Base-by-base conservation (phyloP, 1,140 invertebrate species). In the Anastatus disparis region DNA sequence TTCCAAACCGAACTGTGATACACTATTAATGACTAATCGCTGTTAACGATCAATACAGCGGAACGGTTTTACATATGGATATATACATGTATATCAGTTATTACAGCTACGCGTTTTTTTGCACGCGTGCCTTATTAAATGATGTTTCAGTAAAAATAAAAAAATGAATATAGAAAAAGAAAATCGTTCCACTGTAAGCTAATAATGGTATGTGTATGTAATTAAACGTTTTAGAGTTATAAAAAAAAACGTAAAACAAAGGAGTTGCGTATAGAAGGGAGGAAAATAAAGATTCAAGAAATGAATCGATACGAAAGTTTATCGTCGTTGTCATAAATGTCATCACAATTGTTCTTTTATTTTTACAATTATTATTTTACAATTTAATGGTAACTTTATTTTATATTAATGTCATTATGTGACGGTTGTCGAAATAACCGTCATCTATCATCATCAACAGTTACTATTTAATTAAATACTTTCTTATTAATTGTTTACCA, bases 1-100 rank as follows among this genome's bases (percentile, higher is more conserved):
- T 75, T 77, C 79, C 79, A 79, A 84, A 83, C 76, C 83, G 77
- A 84, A 83, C 84, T 85, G 84, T 85, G 84, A 85, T 85, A 85
- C 82, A 84, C 77, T 82, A 79, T 81, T 71, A 71, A 71, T 65
- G 52, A 65, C 61, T 64, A 71, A 65, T 26, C 40, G 53, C 40
- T 64, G 63, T 62, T 52, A 56, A 70, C 44, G 24, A 26, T 64
- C 26, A 46, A 62, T 61, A 61, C 56, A 62, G 56, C 12, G 31
- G 66, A 69, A 62, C 46, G 66, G 46, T 69, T 69, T 62, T 62
- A 24, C 42, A 31, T 20, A 48, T 13, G 20, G 15, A 67, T 56
- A 35, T 20, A 44, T 38, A 55, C 31, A 9, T 27, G 35, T 22
- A 24, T 22, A 53, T 40, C n/a, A 35, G 31, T 35, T 6, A 35